Conservation (phyloP, 1,140 invertebrate species). For the Danaus plexippus region DNA sequence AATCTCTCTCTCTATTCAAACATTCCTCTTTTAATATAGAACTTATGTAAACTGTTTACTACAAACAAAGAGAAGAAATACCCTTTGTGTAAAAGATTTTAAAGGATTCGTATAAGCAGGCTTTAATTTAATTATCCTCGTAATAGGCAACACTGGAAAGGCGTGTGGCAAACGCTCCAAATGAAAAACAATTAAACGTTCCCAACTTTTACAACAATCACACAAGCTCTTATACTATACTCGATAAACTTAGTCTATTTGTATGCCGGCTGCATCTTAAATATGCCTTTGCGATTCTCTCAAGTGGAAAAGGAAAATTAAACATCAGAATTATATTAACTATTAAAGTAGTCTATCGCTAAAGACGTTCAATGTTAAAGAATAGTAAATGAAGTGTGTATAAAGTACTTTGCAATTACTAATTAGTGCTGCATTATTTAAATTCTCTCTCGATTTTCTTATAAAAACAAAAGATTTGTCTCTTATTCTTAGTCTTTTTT, state of each 20-base stretch:
- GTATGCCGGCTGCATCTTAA: conserved; percentile 28
- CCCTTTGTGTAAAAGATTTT: conserved; percentile 10
- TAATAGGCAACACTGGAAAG: conserved; percentile 31
- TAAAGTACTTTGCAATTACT: too few relatives aligned
- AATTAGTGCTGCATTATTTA: too few relatives aligned
- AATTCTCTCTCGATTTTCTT: too few relatives aligned
- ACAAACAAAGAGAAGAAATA: too few relatives aligned
- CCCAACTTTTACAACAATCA: conserved; percentile 37
- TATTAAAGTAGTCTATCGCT: conserved; percentile 5
- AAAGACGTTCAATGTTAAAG: conserved; percentile 12
- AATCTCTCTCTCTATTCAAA: too few relatives aligned
- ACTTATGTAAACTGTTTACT: too few relatives aligned
- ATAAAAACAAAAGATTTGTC: too few relatives aligned
- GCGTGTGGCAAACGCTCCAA: conserved; percentile 27
- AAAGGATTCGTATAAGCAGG: conserved; percentile 28
- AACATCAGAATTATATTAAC: conserved; percentile 14
- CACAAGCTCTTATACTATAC: conserved; percentile 27
- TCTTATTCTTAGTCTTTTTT: too few relatives aligned
- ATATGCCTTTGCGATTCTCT: conserved; percentile 20
- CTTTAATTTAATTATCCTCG: conserved; percentile 45
- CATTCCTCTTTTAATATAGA: too few relatives aligned
- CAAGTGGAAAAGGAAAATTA: conserved; percentile 9
- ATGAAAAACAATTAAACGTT: conserved; percentile 53
- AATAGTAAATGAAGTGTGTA: conserved; percentile 11
- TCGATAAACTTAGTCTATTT: conserved; percentile 30